Percentiles rank a stretch among this genome's conserved stretches.
phyloP scores from a whole-genome alignment of 2,888 invertebrate species.

The Polymixis flavicincta region DNA sequence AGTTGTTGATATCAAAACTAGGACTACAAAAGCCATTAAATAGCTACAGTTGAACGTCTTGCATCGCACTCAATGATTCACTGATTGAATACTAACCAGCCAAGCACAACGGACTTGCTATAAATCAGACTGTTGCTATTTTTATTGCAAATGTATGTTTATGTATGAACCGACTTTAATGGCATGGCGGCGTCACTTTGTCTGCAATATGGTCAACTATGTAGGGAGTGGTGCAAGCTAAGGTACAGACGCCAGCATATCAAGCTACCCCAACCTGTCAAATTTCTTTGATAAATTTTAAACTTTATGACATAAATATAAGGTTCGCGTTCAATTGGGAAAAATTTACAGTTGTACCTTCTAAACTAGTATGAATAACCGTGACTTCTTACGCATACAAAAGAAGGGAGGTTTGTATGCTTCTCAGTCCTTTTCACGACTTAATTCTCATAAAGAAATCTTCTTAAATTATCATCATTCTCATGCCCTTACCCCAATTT shows the following conservation, averaged over 20 bases:
- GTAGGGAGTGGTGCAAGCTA: background rate
- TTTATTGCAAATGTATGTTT: slow-evolving; percentile 51
- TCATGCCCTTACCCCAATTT: too few species aligned
- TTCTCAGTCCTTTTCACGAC: background rate
- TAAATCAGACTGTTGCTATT: slow-evolving; percentile 41
- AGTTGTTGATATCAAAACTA: background rate
- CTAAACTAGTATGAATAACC: background rate
- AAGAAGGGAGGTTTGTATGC: too few species aligned
- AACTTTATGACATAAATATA: too few species aligned
- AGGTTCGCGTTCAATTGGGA: too few species aligned
- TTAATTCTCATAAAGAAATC: background rate
- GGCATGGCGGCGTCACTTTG: slow-evolving; percentile 43
- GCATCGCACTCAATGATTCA: slow-evolving; percentile 15
- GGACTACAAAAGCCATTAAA: background rate
- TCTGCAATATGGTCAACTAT: slow-evolving; percentile 28
- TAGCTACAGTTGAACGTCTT: background rate
- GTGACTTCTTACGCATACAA: background rate
- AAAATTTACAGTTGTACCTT: too few species aligned
- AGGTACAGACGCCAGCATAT: too few species aligned
- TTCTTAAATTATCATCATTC: background rate
- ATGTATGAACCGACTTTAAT: slow-evolving; percentile 46
- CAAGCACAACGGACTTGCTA: slow-evolving; percentile 23
- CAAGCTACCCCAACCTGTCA: too few species aligned
- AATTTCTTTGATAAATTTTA: too few species aligned
- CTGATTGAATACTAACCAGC: slow-evolving; percentile 43